Conservation (phyloP, 2,888 invertebrate species). For the Lordiphosa andalusiaca region DNA sequence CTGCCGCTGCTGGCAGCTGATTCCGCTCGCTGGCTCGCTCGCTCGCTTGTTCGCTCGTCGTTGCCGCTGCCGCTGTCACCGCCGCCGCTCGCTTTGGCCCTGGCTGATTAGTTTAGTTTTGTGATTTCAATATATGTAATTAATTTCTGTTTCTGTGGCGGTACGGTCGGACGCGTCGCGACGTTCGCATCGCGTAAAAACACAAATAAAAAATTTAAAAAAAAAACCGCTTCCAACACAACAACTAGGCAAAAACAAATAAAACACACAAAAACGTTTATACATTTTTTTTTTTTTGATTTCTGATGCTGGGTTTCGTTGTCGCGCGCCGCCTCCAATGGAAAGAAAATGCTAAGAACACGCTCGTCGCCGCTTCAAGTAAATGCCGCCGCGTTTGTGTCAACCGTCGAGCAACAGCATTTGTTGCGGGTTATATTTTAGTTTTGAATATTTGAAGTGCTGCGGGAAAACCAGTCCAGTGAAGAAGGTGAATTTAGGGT, state of each 20-base stretch:
- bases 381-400: too few species aligned
- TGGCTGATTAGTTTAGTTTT: constrained; percentile 71
- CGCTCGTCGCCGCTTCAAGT: too few species aligned
- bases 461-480: not conserved
- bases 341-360: constrained; percentile 2
- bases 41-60: constrained; percentile 12
- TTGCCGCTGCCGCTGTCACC: constrained; percentile 1
- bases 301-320: constrained; percentile 21
- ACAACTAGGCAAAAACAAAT: not conserved
- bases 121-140: constrained; percentile 70
- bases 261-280: constrained; percentile 1
- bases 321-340: constrained; percentile 23
- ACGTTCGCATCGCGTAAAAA: constrained; percentile 47
- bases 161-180: constrained; percentile 57
- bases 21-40: constrained; percentile 20
- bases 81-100: constrained; percentile 23
- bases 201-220: constrained; percentile 1
- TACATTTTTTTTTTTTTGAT: not conserved
- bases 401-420: too few species aligned
- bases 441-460: constrained; percentile 8
- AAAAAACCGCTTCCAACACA: constrained; percentile 7
- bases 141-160: constrained; percentile 72
- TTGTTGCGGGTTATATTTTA: too few species aligned
- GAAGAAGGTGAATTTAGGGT: not conserved
- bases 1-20: constrained; percentile 12